Percentiles rank a stretch among this genome's conserved stretches.
Conservation (phyloP, 2,888 invertebrate species). For the Aphodius sticticus region DNA sequence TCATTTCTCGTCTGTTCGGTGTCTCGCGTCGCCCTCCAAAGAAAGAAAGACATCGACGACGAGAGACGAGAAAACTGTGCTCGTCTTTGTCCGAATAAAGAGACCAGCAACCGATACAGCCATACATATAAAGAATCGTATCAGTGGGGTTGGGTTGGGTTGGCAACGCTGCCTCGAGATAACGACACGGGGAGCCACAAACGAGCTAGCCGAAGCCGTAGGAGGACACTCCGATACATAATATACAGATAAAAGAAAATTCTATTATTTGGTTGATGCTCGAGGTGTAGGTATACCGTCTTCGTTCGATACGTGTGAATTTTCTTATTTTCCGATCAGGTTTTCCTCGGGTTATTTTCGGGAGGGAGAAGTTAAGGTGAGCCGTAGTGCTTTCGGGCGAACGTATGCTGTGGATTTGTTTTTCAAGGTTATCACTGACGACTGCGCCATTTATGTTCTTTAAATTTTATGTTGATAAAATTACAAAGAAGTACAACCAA, state of each 20-base stretch:
- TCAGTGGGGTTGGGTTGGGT: background rate
- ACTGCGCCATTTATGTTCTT: too few species aligned
- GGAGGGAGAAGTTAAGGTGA: background rate
- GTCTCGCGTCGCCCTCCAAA: background rate
- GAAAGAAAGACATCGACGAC: background rate
- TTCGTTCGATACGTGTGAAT: background rate
- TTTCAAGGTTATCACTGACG: too few species aligned
- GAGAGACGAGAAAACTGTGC: background rate
- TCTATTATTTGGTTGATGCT: background rate
- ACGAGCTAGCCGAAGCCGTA: background rate
- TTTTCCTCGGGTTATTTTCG: background rate
- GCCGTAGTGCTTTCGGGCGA: too few species aligned
- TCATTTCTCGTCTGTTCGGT: background rate
- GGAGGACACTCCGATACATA: background rate
- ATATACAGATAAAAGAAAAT: background rate
- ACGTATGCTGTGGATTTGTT: too few species aligned
- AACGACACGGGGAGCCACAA: background rate
- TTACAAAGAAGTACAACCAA: too few species aligned
- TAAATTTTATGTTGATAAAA: too few species aligned
- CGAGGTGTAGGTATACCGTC: background rate
- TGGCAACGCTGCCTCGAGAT: background rate
- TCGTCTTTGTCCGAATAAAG: background rate
- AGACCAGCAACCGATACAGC: background rate
- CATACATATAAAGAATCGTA: conserved; percentile 4
- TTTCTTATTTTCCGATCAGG: background rate